Evolutionary conservation across 2,113 vertebrate species (phyloP), one percentile per base, ranked within the genome.

Genomic region (Cricetomys ansorgei): DNA sequence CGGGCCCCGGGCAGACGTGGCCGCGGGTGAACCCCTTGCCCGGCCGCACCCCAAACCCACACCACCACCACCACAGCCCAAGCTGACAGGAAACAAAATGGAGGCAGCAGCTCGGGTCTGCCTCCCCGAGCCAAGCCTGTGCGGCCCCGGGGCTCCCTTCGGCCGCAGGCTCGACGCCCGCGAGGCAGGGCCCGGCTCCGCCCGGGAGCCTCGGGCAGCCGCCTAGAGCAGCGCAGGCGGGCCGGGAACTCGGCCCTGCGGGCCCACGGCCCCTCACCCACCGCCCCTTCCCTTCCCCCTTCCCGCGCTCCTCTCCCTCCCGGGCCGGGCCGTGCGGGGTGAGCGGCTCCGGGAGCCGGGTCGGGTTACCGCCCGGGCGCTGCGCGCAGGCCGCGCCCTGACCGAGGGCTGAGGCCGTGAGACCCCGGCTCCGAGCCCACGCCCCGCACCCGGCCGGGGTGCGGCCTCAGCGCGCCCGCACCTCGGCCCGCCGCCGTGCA

Each of bases 11-110:
- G 92, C 75, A 84, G 94, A 73, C 67, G 40, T 91, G 72, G 94
- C 97, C 92, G 67, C 96, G 97, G 97, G 97, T 96, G 97, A 96
- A 96, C 95, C 95, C 50, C 93, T 92, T 62, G 94, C 93, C 57
- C 94, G 79, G 96, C 97, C 97, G 97, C 97, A 97, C 97, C 97
- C 97, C 97, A 96, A 97, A 93, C 89, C 96, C 94, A 97, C 96
- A 93, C 90, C 95, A 98, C 80, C 96, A 97, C 92, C 94, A 96
- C 94, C 97, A 72, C 97, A 80, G 95, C 95, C 97, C 97, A 89
- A 96, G 97, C 97, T 94, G 94, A 79, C 95, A 98, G 97, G 97
- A 98, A 98, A 98, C 97, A 98, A 98, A 97, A 98, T 98, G 97
- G 97, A 98, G 97, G 97, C 97, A 96, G 97, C 97, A 86, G 97